Conservation (phyloP, 2,888 invertebrate species). For the Xanthia icteritia region DNA sequence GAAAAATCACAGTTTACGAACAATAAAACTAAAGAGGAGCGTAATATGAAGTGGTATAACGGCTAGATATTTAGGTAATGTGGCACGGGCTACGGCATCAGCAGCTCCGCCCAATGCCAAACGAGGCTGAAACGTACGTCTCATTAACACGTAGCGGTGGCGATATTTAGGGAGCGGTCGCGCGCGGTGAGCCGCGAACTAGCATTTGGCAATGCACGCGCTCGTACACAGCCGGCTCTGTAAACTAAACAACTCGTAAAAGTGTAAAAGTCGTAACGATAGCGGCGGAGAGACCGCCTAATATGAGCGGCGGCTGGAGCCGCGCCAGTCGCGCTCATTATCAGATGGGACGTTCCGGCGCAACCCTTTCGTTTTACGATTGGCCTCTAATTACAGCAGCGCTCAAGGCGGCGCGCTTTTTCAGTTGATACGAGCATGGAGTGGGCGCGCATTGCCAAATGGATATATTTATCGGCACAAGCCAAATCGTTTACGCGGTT, state of each 20-base stretch:
- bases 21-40: conserved; percentile 55
- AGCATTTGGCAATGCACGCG: conserved; percentile 88
- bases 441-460: conserved; percentile 84
- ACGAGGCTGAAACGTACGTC: conserved; percentile 84
- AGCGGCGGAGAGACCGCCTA: conserved; percentile 85
- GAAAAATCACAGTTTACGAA: conserved; percentile 48
- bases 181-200: conserved; percentile 89
- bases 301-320: conserved; percentile 89
- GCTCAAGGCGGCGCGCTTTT: conserved; percentile 88
- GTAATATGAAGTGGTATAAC: conserved; percentile 61
- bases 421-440: conserved; percentile 81
- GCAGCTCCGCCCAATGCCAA: conserved; percentile 78
- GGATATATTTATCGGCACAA: conserved; percentile 85
- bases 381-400: conserved; percentile 89
- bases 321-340: conserved; percentile 89
- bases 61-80: conserved; percentile 71
- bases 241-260: conserved; percentile 90
- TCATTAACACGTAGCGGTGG: conserved; percentile 86
- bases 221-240: conserved; percentile 82
- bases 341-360: conserved; percentile 88
- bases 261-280: conserved; percentile 90
- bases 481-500: conserved; percentile 84
- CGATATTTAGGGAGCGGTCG: conserved; percentile 85
- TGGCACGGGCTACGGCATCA: conserved; percentile 55
- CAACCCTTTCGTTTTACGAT: conserved; percentile 90